phyloP scores from a whole-genome alignment of 2,113 vertebrate genomes.

The Blennius ocellaris region DNA sequence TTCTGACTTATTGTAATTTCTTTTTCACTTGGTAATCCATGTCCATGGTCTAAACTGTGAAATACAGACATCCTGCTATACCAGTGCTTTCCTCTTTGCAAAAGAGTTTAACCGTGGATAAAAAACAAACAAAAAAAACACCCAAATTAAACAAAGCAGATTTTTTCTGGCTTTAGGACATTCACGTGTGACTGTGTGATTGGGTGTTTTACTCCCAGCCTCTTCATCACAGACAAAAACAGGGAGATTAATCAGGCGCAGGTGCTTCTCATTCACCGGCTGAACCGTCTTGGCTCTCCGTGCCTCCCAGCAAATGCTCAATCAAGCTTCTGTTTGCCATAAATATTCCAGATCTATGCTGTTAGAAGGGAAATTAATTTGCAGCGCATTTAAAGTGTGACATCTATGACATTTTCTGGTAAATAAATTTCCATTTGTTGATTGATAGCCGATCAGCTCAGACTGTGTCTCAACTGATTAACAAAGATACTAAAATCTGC shows the following conservation, averaged over 20 bases:
- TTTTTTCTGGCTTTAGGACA: conserved; percentile 50
- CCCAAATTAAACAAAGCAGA: not conserved
- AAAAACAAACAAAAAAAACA: conserved; percentile 14
- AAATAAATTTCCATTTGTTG: conserved; percentile 66
- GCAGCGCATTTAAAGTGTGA: conserved; percentile 56
- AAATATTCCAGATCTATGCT: conserved; percentile 62
- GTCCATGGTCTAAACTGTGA: conserved; percentile 54
- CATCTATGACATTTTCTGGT: conserved; percentile 63
- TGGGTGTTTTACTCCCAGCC: conserved; percentile 33
- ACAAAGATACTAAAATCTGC: conserved; percentile 37
- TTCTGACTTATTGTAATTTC: conserved; percentile 26
- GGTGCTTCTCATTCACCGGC: conserved; percentile 69
- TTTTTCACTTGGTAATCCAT: conserved; percentile 54
- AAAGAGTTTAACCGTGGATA: conserved; percentile 42
- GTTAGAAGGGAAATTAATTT: conserved; percentile 56
- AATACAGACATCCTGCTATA: conserved; percentile 45
- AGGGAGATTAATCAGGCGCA: conserved; percentile 70
- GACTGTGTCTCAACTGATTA: conserved; percentile 30
- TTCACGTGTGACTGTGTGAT: conserved; percentile 53
- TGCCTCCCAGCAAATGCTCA: conserved; percentile 64
- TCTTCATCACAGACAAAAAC: conserved; percentile 58
- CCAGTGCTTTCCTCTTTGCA: conserved; percentile 37
- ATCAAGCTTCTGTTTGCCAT: conserved; percentile 62
- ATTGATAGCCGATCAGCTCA: conserved; percentile 55
- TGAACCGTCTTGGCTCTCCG: conserved; percentile 53